Evolutionary conservation across 2,797 vertebrate genomes (phyloP).

Genomic region (Eleutherodactylus coqui): DNA sequence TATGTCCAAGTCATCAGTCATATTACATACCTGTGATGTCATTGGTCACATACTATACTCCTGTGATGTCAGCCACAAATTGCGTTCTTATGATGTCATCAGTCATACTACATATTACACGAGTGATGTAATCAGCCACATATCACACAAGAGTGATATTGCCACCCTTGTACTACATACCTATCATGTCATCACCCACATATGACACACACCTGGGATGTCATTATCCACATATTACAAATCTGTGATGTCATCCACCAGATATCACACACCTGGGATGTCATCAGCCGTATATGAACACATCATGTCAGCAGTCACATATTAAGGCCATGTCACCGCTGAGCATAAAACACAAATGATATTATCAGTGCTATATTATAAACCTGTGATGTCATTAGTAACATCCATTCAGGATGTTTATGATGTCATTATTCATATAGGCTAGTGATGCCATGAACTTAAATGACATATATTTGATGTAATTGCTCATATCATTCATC

Average conservation of each 20-base stretch:
- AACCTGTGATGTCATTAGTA: not conserved
- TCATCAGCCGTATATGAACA: not conserved
- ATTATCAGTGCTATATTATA: not conserved
- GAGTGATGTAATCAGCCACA: not conserved
- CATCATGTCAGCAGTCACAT: not conserved
- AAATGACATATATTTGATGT: no score
- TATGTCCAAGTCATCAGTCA: not conserved
- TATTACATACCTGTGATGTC: not conserved
- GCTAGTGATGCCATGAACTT: no score
- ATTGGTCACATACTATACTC: not conserved
- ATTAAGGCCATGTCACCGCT: not conserved
- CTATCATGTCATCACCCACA: not conserved
- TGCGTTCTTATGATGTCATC: not conserved
- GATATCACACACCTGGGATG: not conserved
- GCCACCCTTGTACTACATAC: not conserved
- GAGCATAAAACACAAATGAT: not conserved
- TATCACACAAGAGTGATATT: no score
- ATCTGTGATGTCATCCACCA: not conserved
- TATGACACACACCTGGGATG: not conserved
- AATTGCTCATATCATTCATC: no score
- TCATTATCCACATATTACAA: not conserved
- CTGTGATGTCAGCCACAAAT: not conserved
- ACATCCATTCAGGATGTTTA: not conserved
- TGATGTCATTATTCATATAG: not conserved
- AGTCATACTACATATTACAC: not conserved